Base-by-base conservation (phyloP, 2,113 vertebrate species). In the Tauraco erythrolophus region DNA sequence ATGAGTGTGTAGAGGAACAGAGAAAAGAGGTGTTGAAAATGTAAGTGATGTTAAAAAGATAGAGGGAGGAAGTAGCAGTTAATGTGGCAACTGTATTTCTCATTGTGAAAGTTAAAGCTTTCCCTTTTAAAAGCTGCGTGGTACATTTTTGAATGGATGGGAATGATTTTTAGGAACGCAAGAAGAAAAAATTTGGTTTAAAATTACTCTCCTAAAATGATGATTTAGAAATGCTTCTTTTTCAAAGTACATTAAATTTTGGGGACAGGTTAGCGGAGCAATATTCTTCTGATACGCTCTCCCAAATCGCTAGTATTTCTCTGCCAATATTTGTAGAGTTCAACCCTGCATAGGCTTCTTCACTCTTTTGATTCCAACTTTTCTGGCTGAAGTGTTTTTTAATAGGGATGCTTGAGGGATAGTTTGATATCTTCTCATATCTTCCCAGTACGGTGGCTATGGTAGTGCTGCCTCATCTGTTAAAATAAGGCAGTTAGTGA, bases 211-310 rank as follows among this genome's bases (percentile, higher is more conserved):
- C 11, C 3, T 23, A 24, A 68, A 45, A n/a, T 33, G 12, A 8
- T 66, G 19, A 4, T 23, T 70, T 43, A 48, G 22, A 72, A 87
- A 30, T 72, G 3, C 5, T 2, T 3, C 4, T 0, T 51, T 57
- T 82, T 17, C 60, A 6, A 56, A n/a, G 22, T 21, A 37, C 3
- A 0, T 7, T 9, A 22, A 6, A 1, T 37, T 64, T 83, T n/a
- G n/a, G 57, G 18, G 16, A 45, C 14, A 31, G 5, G 3, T 17
- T 57, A 65, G 21, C 2, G 1, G 58, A 65, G 31, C 46, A 66
- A 1, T 54, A 11, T 1, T 65, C 4, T 62, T 76, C 19, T 9
- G 17, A 22, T 45, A 11, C 0, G 2, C 8, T 65, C 0, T 54
- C 13, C 74, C 14, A 64, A 7, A 31, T 76, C 24, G 25, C 0